These are phyloP conservation scores for Procambarus clarkii DNA, from an alignment of 1,140 invertebrate species.

Conservation along the genomic window DNA sequence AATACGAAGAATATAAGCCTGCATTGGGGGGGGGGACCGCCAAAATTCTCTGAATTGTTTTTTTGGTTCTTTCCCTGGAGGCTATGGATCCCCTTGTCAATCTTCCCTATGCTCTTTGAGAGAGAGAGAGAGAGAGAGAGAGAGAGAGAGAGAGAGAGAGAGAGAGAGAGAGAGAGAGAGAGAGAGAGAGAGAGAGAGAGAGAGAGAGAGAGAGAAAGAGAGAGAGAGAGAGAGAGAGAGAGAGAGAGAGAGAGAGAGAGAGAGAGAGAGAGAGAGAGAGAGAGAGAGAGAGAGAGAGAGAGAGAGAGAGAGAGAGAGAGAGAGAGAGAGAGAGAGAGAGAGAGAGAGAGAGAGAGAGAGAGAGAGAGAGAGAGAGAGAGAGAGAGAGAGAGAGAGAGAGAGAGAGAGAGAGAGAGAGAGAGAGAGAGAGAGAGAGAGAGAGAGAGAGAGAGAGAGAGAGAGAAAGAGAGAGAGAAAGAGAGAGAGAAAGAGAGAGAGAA, in stretches of 20 bases:
- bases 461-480: constrained; percentile 1
- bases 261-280: not conserved
- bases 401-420: constrained; percentile 6
- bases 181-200: not conserved
- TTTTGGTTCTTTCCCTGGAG: too few relatives aligned
- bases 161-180: constrained; percentile 11
- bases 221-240: not conserved
- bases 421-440: not conserved
- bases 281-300: not conserved
- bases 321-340: constrained; percentile 11
- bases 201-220: not conserved
- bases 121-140: not conserved
- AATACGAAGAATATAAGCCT: too few relatives aligned
- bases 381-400: constrained; percentile 10
- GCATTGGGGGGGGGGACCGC: too few relatives aligned
- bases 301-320: constrained; percentile 9
- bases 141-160: not conserved
- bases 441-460: not conserved
- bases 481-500: not conserved
- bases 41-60: too few relatives aligned
- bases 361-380: not conserved
- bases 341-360: not conserved
- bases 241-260: constrained; percentile 11
- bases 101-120: too few relatives aligned
- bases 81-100: too few relatives aligned